Conservation (phyloP, 2,888 invertebrate genomes). For the Lottia gigantea region DNA sequence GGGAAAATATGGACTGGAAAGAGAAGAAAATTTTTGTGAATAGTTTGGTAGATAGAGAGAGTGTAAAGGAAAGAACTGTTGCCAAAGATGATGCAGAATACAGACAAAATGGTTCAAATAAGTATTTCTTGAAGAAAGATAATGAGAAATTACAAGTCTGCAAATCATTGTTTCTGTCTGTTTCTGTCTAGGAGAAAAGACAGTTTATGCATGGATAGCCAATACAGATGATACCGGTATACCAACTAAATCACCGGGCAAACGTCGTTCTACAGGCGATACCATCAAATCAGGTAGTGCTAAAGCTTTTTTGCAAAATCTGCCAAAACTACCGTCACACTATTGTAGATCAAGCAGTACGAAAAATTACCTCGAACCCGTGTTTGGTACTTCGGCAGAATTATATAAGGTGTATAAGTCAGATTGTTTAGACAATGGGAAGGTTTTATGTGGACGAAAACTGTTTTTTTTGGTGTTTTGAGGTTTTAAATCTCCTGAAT, state of each 20-base stretch:
- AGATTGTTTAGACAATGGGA: neutral
- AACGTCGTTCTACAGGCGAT: neutral
- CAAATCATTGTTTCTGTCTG: slow-evolving; percentile 12
- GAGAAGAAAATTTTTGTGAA: neutral
- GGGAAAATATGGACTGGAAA: slow-evolving; percentile 4
- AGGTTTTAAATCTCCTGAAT: slow-evolving; percentile 13
- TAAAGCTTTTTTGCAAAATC: neutral
- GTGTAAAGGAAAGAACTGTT: neutral
- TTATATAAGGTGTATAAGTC: neutral
- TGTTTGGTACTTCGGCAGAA: neutral
- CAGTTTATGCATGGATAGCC: slow-evolving; percentile 7
- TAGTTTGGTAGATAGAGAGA: neutral
- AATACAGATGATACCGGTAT: neutral
- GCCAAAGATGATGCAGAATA: neutral
- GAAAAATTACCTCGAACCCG: slow-evolving; percentile 10
- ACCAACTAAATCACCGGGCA: neutral
- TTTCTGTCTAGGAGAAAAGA: slow-evolving; percentile 6
- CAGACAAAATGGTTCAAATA: neutral
- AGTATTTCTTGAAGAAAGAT: neutral
- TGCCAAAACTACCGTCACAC: slow-evolving; percentile 15
- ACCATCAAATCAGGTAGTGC: neutral
- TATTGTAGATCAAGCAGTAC: slow-evolving; percentile 7
- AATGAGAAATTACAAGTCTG: slow-evolving; percentile 11
- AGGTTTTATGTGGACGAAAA: neutral
- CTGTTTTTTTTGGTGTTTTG: neutral